phyloP scores from a whole-genome alignment of 37 sponge, comb jelly and placozoan genomes.

The Geodia barretti region DNA sequence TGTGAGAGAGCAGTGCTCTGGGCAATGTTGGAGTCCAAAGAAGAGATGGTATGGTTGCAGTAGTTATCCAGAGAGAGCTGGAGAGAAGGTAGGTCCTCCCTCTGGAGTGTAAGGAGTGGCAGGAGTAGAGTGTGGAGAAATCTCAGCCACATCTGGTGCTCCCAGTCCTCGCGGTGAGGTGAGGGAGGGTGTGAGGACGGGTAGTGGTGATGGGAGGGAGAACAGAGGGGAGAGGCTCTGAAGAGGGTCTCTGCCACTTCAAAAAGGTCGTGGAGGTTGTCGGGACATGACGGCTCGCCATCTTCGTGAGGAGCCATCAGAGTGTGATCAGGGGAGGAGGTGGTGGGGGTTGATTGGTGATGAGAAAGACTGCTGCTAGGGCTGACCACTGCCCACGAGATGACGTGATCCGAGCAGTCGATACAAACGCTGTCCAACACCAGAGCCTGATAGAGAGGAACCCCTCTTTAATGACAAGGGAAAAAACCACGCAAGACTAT shows the following conservation, averaged over 20 bases:
- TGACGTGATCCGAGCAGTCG: conserved; percentile 17
- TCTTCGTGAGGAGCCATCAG: conserved; percentile 23
- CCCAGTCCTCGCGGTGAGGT: too few species aligned
- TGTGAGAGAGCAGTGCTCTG: too few species aligned
- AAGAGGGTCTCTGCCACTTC: conserved; percentile 6
- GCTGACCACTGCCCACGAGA: conserved; percentile 9
- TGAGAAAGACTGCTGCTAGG: too few species aligned
- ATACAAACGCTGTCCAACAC: conserved; percentile 16
- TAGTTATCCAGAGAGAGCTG: too few species aligned
- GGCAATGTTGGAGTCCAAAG: too few species aligned
- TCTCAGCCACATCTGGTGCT: too few species aligned
- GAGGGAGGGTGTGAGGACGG: not conserved
- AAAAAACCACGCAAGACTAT: not conserved
- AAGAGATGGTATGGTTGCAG: too few species aligned
- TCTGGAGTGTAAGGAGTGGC: conserved; percentile 2
- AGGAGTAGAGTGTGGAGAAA: conserved; percentile 13
- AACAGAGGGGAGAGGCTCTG: too few species aligned
- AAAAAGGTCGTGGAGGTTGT: conserved; percentile 27
- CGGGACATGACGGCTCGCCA: not conserved
- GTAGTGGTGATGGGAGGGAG: too few species aligned
- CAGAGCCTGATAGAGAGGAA: conserved; percentile 1
- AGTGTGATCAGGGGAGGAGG: not conserved
- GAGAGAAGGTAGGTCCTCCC: too few species aligned
- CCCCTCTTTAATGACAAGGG: too few species aligned
- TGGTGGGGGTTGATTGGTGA: not conserved